These are phyloP conservation scores for Holcopasites calliopsidis DNA, from an alignment of 1,140 invertebrate species.

Conservation along the genomic window DNA sequence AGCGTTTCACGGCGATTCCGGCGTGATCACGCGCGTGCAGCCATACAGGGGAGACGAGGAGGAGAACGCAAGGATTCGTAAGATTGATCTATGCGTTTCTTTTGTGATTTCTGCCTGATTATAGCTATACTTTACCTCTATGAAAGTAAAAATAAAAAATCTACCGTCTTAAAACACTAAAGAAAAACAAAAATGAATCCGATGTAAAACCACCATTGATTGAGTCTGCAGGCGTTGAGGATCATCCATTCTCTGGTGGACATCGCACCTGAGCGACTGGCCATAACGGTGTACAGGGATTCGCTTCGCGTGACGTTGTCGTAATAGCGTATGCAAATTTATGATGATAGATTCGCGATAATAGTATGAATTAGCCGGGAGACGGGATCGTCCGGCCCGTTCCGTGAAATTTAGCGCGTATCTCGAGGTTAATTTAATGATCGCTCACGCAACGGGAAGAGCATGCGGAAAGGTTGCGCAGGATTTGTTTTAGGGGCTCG, in stretches of 20 bases:
- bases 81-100: background rate
- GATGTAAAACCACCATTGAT: background rate
- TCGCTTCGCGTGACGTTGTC: slow-evolving; percentile 57
- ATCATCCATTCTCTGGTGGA: background rate
- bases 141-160: too few species aligned
- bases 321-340: slow-evolving; percentile 69
- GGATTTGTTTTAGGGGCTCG: slow-evolving; percentile 6
- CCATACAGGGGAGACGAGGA: background rate
- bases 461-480: background rate
- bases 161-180: too few species aligned
- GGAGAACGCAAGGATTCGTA: background rate
- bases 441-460: background rate
- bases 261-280: background rate
- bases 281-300: slow-evolving; percentile 19
- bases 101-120: background rate
- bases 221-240: background rate
- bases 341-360: slow-evolving; percentile 68
- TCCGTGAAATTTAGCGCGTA: slow-evolving; percentile 45
- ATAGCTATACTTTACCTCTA: too few species aligned
- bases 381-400: slow-evolving; percentile 22
- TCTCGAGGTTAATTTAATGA: slow-evolving; percentile 37
- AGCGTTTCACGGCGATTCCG: slow-evolving; percentile 63
- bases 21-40: slow-evolving; percentile 37
- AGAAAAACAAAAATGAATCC: too few species aligned
- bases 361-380: slow-evolving; percentile 33